These are phyloP conservation scores for Anticlea derivata DNA, from an alignment of 2,888 invertebrate species.

Conservation along the genomic window DNA sequence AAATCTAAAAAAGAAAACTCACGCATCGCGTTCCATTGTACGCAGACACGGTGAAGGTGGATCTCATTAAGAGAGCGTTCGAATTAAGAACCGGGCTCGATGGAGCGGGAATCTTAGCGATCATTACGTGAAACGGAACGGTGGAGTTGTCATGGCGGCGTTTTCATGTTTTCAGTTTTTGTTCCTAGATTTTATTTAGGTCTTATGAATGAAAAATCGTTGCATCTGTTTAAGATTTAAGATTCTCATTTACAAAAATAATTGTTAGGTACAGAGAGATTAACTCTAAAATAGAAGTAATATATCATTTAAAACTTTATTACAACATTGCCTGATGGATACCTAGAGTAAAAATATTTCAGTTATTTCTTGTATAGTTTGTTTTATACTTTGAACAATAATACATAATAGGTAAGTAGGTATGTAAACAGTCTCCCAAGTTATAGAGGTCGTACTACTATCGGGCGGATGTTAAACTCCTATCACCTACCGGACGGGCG, in stretches of 20 bases:
- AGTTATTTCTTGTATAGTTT: background rate
- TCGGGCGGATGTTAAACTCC: slow-evolving; percentile 17
- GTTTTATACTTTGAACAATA: too few relatives aligned
- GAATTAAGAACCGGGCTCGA: slow-evolving; percentile 75
- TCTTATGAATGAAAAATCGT: too few relatives aligned
- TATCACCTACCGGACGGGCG: slow-evolving; percentile 20
- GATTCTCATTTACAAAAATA: too few relatives aligned
- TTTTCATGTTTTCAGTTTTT: slow-evolving; percentile 35
- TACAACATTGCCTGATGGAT: too few relatives aligned
- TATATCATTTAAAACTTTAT: too few relatives aligned
- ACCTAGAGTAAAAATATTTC: too few relatives aligned
- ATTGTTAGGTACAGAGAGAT: too few relatives aligned
- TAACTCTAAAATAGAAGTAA: too few relatives aligned
- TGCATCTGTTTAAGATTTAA: too few relatives aligned
- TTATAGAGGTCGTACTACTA: slow-evolving; percentile 25
- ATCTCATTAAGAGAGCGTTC: slow-evolving; percentile 79
- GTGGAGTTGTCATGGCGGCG: slow-evolving; percentile 40
- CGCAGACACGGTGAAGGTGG: slow-evolving; percentile 73
- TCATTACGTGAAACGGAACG: slow-evolving; percentile 74
- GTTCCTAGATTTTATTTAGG: slow-evolving; percentile 7
- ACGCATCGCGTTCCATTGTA: slow-evolving; percentile 78
- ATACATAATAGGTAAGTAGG: too few relatives aligned
- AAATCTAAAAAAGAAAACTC: slow-evolving; percentile 60
- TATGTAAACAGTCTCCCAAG: slow-evolving; percentile 20
- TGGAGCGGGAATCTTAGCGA: slow-evolving; percentile 79